Percentiles rank a stretch among this genome's conserved stretches.
These are phyloP conservation scores for Chaenodraco wilsoni DNA, from an alignment of 2,797 vertebrate genomes.

Conservation along the genomic window DNA sequence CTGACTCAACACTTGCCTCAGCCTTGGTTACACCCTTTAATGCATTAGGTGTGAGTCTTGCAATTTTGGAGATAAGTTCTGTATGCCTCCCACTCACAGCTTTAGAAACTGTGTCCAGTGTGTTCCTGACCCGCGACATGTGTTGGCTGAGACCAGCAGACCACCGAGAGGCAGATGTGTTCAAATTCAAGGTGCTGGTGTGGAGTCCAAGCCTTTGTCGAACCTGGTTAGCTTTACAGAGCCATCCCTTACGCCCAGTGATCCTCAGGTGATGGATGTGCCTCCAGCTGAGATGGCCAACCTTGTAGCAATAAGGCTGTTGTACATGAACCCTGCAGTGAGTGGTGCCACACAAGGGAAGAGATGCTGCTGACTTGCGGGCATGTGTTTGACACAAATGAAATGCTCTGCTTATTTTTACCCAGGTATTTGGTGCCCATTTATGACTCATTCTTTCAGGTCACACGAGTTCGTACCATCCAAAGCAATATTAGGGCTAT, in stretches of 20 bases:
- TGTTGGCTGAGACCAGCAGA: conserved; percentile 84
- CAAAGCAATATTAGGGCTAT: conserved; percentile 37
- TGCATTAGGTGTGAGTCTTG: conserved; percentile 85
- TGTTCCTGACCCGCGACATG: conserved; percentile 93
- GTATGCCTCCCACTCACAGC: conserved; percentile 90
- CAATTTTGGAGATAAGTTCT: conserved; percentile 89
- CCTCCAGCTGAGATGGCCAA: conserved; percentile 59
- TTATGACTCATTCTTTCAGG: conserved; percentile 78
- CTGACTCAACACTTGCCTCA: conserved; percentile 62
- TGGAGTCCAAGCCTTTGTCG: conserved; percentile 74
- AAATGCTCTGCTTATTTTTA: conserved; percentile 83
- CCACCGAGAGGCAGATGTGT: conserved; percentile 87
- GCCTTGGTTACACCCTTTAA: conserved; percentile 72
- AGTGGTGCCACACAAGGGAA: conserved; percentile 72
- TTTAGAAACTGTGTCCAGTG: conserved; percentile 92
- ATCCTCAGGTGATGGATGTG: conserved; percentile 73
- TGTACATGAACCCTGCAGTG: conserved; percentile 78
- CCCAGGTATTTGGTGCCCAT: conserved; percentile 83
- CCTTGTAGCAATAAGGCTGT: conserved; percentile 47
- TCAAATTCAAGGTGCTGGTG: conserved; percentile 82
- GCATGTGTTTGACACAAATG: conserved; percentile 81
- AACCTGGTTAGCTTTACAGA: conserved; percentile 57
- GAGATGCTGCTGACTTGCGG: conserved; percentile 73
- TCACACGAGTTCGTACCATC: conserved; percentile 43
- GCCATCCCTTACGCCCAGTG: conserved; percentile 69